These are phyloP conservation scores for Glyptemys insculpta DNA, from an alignment of 2,797 vertebrate species.

Conservation along the genomic window DNA sequence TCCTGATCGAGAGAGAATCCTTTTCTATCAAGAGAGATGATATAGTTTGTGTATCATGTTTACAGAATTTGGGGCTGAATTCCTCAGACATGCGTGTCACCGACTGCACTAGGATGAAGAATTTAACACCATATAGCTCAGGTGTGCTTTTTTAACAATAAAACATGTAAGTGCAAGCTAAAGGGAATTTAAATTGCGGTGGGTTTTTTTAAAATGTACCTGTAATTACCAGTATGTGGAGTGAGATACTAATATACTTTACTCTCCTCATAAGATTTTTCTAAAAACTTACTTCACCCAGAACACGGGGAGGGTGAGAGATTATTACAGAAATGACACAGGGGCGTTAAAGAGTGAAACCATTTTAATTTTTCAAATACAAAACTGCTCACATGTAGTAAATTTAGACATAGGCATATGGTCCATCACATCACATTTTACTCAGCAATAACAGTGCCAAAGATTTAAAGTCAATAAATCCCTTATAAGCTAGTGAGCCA, in stretches of 20 bases:
- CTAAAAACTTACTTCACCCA: not conserved
- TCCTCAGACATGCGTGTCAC: not conserved
- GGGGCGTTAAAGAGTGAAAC: not conserved
- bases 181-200: not conserved
- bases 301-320: not conserved
- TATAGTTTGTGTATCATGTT: not conserved
- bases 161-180: not conserved
- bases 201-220: not conserved
- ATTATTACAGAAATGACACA: slow-evolving; percentile 19
- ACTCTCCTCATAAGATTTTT: not conserved
- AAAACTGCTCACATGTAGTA: slow-evolving; percentile 66
- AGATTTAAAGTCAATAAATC: slow-evolving; percentile 21
- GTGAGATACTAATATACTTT: not conserved
- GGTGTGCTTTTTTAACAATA: not conserved
- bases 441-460: not conserved
- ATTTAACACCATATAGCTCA: not conserved
- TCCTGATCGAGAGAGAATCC: not conserved
- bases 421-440: slow-evolving; percentile 36
- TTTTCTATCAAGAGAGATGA: not conserved
- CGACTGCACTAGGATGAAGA: not conserved
- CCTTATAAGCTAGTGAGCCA: slow-evolving; percentile 31
- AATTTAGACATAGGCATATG: slow-evolving; percentile 35
- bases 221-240: slow-evolving; percentile 3
- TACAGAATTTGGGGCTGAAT: not conserved
- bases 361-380: slow-evolving; percentile 70